Conservation (phyloP, 2,888 invertebrate genomes). For the Poecilobothrus nobilitatus region DNA sequence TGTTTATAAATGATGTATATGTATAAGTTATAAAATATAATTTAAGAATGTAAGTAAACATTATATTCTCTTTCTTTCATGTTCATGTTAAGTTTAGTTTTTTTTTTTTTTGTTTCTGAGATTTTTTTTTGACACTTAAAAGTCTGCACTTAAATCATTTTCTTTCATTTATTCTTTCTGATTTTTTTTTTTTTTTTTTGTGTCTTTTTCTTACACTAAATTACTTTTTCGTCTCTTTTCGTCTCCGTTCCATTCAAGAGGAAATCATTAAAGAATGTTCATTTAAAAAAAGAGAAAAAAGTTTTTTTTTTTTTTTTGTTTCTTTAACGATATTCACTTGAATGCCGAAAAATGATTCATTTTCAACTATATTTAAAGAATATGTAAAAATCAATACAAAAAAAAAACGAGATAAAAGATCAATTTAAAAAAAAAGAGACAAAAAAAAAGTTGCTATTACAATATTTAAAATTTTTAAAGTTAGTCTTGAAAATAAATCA, state of each 20-base stretch:
- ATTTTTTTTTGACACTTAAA: conserved; percentile 1
- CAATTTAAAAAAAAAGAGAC: too few species aligned
- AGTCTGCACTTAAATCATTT: background rate
- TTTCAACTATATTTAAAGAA: background rate
- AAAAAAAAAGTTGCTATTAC: too few species aligned
- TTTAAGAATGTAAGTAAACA: conserved; percentile 1
- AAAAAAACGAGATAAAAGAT: background rate
- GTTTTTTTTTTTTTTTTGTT: background rate
- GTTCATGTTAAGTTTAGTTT: too few species aligned
- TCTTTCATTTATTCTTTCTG: background rate
- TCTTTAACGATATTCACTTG: background rate
- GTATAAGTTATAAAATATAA: background rate
- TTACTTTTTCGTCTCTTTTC: background rate
- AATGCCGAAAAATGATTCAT: background rate
- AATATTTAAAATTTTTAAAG: too few species aligned
- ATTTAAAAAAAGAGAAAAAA: background rate
- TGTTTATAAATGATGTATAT: background rate
- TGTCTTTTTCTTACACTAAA: background rate
- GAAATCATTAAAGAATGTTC: conserved; percentile 2
- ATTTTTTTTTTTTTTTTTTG: background rate
- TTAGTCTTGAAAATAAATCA: too few species aligned
- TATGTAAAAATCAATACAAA: background rate
- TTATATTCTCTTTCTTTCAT: background rate
- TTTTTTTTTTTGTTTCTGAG: too few species aligned
- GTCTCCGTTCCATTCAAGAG: background rate